Evolutionary conservation across 35 echinoderm and acorn worm genomes (phyloP).

Genomic region (Apostichopus californicus): DNA sequence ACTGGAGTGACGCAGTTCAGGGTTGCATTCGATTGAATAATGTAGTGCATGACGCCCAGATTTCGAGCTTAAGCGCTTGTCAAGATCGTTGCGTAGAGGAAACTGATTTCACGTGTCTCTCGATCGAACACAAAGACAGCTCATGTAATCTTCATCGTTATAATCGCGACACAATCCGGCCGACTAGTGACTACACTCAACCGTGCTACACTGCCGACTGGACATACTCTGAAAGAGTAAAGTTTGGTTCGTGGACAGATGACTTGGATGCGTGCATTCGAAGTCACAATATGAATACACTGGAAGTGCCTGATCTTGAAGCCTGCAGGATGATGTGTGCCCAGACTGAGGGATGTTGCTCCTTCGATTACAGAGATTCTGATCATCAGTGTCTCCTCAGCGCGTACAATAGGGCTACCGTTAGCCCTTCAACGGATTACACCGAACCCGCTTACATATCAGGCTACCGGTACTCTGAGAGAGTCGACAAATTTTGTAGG

Average conservation of each 20-base stretch:
- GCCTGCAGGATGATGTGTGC: not conserved
- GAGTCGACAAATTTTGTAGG: not conserved
- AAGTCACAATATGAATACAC: not conserved
- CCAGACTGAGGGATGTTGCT: slow-evolving; percentile 3
- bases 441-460: not conserved
- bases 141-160: not conserved
- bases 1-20: not conserved
- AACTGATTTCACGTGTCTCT: slow-evolving; percentile 16
- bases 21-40: not conserved
- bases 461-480: slow-evolving; percentile 6
- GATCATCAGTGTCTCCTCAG: not conserved
- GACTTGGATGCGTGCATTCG: not conserved
- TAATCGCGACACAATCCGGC: not conserved
- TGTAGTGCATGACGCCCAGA: not conserved
- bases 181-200: not conserved
- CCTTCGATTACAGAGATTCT: not conserved
- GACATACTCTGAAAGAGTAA: slow-evolving; percentile 2
- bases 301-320: not conserved
- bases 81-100: not conserved
- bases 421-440: not conserved
- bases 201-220: not conserved
- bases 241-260: not conserved
- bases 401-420: not conserved
- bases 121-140: slow-evolving; percentile 7
- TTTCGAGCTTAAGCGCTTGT: not conserved